Base-by-base conservation (phyloP, 2,113 vertebrate species). In the Psittacus erithacus region DNA sequence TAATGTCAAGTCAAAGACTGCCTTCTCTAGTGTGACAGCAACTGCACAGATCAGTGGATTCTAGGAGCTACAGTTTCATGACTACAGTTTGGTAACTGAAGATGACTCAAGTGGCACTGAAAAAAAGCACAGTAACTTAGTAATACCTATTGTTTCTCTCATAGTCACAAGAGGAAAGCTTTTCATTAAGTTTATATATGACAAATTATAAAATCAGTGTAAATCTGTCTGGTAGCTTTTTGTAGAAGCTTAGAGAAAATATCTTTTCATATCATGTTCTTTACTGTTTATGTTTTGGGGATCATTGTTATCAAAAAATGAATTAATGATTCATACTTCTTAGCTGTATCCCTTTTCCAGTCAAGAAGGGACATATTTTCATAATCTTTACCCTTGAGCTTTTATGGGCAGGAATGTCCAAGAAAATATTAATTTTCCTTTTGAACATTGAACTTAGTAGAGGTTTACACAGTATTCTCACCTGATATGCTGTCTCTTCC, bases 1-100 rank as follows among this genome's bases (percentile, higher is more conserved):
- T 86, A 85, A 92, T 75, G 73, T 96, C 77, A 96, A 92, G 31
- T 75, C 73, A 95, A 97, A 97, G 80, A 94, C 7, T 92, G 27
- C 17, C 43, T 91, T 93, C 93, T 86, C 46, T 80, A 71, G 47
- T 80, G 68, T 94, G 86, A 95, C 68, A 96, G 46, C 41, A 83
- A 86, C 88, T 83, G 88, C 55, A 82, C 3, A 38, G 92, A 96
- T 97, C 89, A 86, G 52, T 91, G 74, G 41, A 38, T 94, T 83
- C 28, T 73, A 93, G 68, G 76, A 93, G 50, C 35, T 88, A 62
- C 46, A 82, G 38, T 94, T 96, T 81, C 95, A 95, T 82, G 63
- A 92, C 44, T 85, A 53, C 67, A 74, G 77, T 96, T 97, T 92
- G 80, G 92, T 88, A 96, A 92, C 35, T 86, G 19, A 64, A 85